Evolutionary conservation across 2,888 invertebrate species (phyloP).

Genomic region (Arge pagana): DNA sequence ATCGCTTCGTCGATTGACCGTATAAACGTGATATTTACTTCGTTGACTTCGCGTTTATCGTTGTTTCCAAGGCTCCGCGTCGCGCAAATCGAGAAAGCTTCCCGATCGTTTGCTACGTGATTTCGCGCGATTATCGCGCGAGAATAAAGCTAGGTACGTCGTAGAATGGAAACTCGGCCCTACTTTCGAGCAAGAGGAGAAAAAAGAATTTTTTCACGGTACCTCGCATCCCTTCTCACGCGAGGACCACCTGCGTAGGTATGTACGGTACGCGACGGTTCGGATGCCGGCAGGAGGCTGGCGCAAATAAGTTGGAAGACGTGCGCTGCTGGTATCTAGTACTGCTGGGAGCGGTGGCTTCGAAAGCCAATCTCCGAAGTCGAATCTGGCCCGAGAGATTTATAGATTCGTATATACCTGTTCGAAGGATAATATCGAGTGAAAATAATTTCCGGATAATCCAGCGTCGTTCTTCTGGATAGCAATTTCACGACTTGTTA

Average conservation of each 20-base stretch:
- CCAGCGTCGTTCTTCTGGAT: constrained; percentile 21
- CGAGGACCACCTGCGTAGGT: constrained; percentile 1
- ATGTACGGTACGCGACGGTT: constrained; percentile 4
- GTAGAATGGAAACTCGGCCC: no score
- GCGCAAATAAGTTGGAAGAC: constrained; percentile 18
- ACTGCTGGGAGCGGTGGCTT: constrained; percentile 5
- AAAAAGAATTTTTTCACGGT: no score
- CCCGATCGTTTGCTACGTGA: no score
- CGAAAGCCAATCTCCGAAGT: constrained; percentile 19
- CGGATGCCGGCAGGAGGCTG: constrained; percentile 7
- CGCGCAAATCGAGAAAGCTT: no score
- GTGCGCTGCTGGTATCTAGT: constrained; percentile 17
- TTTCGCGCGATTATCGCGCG: no score
- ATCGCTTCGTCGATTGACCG: no score
- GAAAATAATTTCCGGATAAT: constrained; percentile 22
- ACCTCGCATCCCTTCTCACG: constrained; percentile 12
- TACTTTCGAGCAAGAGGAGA: no score
- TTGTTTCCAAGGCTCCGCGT: no score
- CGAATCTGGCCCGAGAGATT: constrained; percentile 14
- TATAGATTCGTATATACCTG: constrained; percentile 19
- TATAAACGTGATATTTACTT: no score
- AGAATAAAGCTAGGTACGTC: no score
- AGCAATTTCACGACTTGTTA: constrained; percentile 22
- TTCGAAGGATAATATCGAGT: constrained; percentile 19
- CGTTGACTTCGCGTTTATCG: no score